A percentile compares a stretch with the other conserved stretches of the same genome.
Evolutionary conservation across 2,888 invertebrate species (phyloP).

Genomic region (Zeuzera pyrina): DNA sequence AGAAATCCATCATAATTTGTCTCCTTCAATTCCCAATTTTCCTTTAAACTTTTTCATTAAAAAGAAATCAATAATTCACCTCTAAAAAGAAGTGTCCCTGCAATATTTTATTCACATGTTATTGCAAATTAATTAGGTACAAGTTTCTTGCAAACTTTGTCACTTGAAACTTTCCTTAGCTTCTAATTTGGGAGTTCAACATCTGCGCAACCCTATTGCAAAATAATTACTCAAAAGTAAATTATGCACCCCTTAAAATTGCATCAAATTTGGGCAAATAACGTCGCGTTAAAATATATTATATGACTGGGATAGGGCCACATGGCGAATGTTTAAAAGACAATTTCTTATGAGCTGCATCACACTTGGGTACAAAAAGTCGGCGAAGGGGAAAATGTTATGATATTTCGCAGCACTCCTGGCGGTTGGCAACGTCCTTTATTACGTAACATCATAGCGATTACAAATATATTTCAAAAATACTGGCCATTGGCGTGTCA

Average conservation of each 20-base stretch:
- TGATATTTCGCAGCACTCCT: slow-evolving; percentile 36
- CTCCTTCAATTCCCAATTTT: no score
- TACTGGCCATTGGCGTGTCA: no score
- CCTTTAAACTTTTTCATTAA: no score
- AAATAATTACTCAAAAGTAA: slow-evolving; percentile 66
- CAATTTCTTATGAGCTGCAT: slow-evolving; percentile 47
- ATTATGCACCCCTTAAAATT: slow-evolving; percentile 69
- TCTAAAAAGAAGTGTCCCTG: no score
- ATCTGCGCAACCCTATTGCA: slow-evolving; percentile 65
- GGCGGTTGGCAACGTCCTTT: slow-evolving; percentile 20
- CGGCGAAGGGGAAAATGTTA: slow-evolving; percentile 30
- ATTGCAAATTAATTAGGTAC: no score
- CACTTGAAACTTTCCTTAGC: slow-evolving; percentile 44
- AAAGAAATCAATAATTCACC: no score
- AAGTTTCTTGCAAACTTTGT: slow-evolving; percentile 45
- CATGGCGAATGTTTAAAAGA: slow-evolving; percentile 55
- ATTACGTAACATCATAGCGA: slow-evolving; percentile 16
- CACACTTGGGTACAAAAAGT: slow-evolving; percentile 27
- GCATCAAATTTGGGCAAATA: slow-evolving; percentile 64
- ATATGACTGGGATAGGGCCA: slow-evolving; percentile 49
- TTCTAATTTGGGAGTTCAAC: slow-evolving; percentile 45
- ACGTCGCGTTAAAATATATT: slow-evolving; percentile 46
- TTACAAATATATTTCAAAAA: no score
- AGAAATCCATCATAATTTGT: no score
- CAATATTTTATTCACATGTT: slow-evolving; percentile 36